Evolutionary conservation across 2,113 vertebrate genomes (phyloP).

Genomic region (Ia io): DNA sequence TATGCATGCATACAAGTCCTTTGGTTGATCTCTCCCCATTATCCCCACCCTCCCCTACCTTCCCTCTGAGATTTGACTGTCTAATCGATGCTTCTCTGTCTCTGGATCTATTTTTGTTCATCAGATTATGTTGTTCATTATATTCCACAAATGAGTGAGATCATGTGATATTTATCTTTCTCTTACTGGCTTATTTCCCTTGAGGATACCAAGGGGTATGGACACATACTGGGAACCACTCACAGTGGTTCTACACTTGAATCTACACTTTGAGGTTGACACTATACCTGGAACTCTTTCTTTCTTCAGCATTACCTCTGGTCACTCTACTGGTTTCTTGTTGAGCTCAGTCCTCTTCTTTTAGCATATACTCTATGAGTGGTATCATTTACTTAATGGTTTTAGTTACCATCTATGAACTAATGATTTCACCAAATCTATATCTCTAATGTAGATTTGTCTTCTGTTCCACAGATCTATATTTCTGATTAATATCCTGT

Average conservation of each 20-base stretch:
- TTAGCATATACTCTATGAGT: neutral
- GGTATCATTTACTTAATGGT: neutral
- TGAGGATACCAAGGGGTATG: neutral
- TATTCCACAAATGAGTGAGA: too few relatives aligned
- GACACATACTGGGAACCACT: neutral
- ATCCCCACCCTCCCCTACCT: too few relatives aligned
- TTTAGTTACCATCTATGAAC: conserved; percentile 16
- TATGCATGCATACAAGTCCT: too few relatives aligned
- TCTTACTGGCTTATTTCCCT: too few relatives aligned
- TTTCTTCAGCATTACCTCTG: conserved; percentile 2
- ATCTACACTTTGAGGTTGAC: neutral
- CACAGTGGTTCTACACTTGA: neutral
- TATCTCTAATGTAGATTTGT: conserved; percentile 11
- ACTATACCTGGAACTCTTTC: conserved; percentile 3
- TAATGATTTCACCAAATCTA: neutral
- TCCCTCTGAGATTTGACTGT: too few relatives aligned
- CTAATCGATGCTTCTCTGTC: too few relatives aligned
- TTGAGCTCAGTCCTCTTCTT: neutral
- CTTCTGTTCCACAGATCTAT: neutral
- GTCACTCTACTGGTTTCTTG: neutral
- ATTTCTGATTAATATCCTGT: conserved; percentile 29
- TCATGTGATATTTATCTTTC: too few relatives aligned
- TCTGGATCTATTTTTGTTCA: too few relatives aligned
- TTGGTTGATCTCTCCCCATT: too few relatives aligned
- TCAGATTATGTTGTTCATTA: too few relatives aligned